Conservation (phyloP, 2,797 vertebrate species). For the Rachycentron canadum region DNA sequence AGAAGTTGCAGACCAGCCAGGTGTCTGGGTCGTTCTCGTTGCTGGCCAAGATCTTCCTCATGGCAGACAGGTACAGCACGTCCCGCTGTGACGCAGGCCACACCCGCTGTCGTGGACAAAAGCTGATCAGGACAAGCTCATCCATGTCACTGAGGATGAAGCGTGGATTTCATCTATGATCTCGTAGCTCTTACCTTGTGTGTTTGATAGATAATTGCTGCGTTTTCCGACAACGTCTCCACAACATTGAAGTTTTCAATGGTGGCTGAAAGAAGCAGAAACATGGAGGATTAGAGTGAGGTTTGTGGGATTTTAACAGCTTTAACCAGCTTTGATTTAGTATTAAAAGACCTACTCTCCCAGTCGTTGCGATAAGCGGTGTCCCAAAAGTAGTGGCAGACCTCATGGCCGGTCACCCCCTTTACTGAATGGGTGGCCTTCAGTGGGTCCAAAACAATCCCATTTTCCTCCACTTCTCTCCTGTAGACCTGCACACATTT, state of each 20-base stretch:
- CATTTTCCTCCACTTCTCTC: conserved; percentile 97
- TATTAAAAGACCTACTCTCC: conserved; percentile 90
- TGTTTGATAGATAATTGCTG: conserved; percentile 93
- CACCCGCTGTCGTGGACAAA: conserved; percentile 87
- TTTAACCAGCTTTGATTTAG: background rate
- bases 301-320: background rate
- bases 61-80: conserved; percentile 95
- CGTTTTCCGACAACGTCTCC: conserved; percentile 93
- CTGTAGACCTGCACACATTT: conserved; percentile 90
- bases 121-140: background rate
- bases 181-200: conserved; percentile 90
- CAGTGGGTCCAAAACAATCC: conserved; percentile 95
- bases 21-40: conserved; percentile 97
- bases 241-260: conserved; percentile 97
- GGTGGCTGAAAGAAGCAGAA: conserved; percentile 86
- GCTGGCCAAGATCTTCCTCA: conserved; percentile 91
- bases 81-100: conserved; percentile 98
- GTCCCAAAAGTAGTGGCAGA: conserved; percentile 98
- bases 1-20: conserved; percentile 99
- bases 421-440: conserved; percentile 97
- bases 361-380: conserved; percentile 96
- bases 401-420: conserved; percentile 96
- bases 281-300: background rate
- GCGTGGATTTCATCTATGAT: background rate
- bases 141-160: accelerated